phyloP scores from a whole-genome alignment of 2,113 vertebrate species.

The Phaethon lepturus region DNA sequence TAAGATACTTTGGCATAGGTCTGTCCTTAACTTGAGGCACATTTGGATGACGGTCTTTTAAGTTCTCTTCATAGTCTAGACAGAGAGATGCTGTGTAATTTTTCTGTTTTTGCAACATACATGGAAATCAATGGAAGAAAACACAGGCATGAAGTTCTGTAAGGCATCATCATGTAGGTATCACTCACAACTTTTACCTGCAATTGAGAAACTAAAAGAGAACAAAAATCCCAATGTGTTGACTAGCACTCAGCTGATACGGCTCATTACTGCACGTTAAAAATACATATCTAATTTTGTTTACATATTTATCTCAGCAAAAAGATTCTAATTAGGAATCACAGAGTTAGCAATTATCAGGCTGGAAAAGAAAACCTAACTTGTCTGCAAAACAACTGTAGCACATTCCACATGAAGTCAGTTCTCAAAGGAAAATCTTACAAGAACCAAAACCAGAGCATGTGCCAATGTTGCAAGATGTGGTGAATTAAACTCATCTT shows the following conservation, averaged over 20 bases:
- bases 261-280: not conserved
- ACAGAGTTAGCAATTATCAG: constrained; percentile 40
- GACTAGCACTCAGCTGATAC: not conserved
- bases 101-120: not conserved
- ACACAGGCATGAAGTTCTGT: not conserved
- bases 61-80: not conserved
- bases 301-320: constrained; percentile 61
- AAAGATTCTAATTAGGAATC: constrained; percentile 57
- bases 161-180: not conserved
- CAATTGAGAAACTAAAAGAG: not conserved
- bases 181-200: not conserved
- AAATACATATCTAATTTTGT: constrained; percentile 18
- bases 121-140: not conserved
- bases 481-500: not conserved
- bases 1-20: not conserved
- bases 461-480: rapidly evolving
- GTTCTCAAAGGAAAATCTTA: not conserved
- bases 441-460: not conserved
- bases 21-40: not conserved
- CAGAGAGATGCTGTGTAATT: not conserved
- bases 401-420: not conserved
- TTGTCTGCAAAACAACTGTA: not conserved
- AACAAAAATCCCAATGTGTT: not conserved
- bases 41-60: not conserved
- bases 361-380: constrained; percentile 3